These are phyloP conservation scores for Cyphomyrmex costatus DNA, from an alignment of 1,140 invertebrate species.

Conservation along the genomic window DNA sequence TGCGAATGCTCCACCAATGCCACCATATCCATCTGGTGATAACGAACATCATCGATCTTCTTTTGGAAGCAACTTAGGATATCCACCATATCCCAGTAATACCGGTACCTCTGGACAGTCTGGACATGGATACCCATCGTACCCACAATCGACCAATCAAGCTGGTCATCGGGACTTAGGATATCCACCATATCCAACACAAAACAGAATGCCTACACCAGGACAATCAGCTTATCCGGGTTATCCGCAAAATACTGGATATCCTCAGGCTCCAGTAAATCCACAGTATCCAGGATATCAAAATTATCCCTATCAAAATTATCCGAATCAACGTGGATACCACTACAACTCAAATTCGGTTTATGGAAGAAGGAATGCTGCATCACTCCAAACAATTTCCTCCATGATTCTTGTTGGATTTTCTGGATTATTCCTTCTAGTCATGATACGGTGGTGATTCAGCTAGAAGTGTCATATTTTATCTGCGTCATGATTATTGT, in stretches of 20 bases:
- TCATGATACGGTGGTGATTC: background rate
- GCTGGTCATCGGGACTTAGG: constrained; percentile 71
- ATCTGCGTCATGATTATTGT: constrained; percentile 20
- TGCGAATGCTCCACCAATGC: constrained; percentile 82
- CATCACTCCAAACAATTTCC: background rate
- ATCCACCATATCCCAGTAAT: constrained; percentile 80
- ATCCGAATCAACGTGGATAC: constrained; percentile 49
- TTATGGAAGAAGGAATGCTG: constrained; percentile 48
- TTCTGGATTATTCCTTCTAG: constrained; percentile 17
- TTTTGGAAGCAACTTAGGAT: constrained; percentile 74
- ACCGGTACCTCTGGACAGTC: constrained; percentile 59
- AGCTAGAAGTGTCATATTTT: background rate
- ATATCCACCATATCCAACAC: constrained; percentile 81
- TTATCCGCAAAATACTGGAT: constrained; percentile 63
- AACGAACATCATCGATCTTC: constrained; percentile 64
- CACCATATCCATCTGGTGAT: constrained; percentile 70
- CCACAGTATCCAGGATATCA: constrained; percentile 73
- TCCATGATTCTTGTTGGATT: constrained; percentile 30
- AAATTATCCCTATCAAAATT: constrained; percentile 68
- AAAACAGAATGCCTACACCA: constrained; percentile 81
- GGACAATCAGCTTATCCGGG: constrained; percentile 73
- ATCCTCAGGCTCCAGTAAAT: constrained; percentile 62
- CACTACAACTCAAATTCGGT: constrained; percentile 63
- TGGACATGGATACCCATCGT: constrained; percentile 74
- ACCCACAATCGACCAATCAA: constrained; percentile 65